Evolutionary conservation across 2,888 invertebrate species (phyloP), one percentile per base, ranked within the genome.

Genomic region (Anoplius nigerrimus): DNA sequence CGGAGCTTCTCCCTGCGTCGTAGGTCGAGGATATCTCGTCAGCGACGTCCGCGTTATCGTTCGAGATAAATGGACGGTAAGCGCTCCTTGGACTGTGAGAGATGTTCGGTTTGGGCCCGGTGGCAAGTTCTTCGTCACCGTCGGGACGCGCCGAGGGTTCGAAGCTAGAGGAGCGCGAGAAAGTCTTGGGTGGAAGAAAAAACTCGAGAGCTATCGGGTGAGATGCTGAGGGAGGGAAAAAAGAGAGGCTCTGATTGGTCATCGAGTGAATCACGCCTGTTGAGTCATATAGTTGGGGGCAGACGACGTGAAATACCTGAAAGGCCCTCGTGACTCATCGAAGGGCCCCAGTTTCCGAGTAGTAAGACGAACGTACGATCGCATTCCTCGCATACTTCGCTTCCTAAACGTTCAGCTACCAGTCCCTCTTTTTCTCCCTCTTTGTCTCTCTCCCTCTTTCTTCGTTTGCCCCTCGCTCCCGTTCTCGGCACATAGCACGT

Each of bases 251-350:
- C 6, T 21, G 34, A 56, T 68, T 57, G 71, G 53, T 64, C 53
- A 52, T 42, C 62, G 71, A 70, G 60, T 85, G 85, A 85, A 82
- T 85, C 85, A 85, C 76, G 62, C 57, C 58, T n/a, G n/a, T 63
- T 80, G 79, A 79, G 69, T 79, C 79, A 79, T 62, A 72, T 74
- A 46, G 64, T 53, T 48, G 51, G 51, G 18, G 64, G 48, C 34
- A 54, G 60, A 58, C 57, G 57, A 59, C 43, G 24, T 54, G 60
- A 72, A 69, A 74, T 81, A 81, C 78, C 79, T 72, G 74, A 48
- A 48, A 78, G 76, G 75, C 74, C 66, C 70, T 57, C 56, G 53
- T 82, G 84, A 83, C 64, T 84, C 83, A 83, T 73, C 75, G 52
- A 71, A 72, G 69, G 71, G 72, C 73, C 72, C 71, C 68, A 68